These are phyloP conservation scores for Platalea minor DNA, from an alignment of 2,797 vertebrate genomes.

Conservation along the genomic window DNA sequence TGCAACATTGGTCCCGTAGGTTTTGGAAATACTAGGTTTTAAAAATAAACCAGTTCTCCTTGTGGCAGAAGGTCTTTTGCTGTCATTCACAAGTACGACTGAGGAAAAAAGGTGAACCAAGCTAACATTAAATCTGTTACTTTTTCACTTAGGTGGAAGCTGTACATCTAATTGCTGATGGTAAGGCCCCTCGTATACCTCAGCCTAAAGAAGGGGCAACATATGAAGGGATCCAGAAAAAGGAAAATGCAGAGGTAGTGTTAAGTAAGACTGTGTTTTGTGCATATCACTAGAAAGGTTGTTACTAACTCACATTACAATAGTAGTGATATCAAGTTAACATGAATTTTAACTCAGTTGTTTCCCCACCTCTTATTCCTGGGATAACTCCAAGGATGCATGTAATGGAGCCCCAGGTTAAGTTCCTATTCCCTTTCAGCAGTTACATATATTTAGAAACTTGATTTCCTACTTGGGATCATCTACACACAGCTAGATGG, in stretches of 20 bases:
- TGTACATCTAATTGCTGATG: slow-evolving; percentile 93
- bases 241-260: slow-evolving; percentile 88
- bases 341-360: background rate
- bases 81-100: background rate
- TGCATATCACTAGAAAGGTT: background rate
- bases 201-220: slow-evolving; percentile 90
- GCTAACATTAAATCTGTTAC: background rate
- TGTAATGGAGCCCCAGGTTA: background rate
- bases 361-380: background rate
- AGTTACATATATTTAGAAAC: background rate
- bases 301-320: background rate
- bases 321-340: background rate
- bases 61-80: background rate
- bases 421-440: background rate
- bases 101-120: background rate
- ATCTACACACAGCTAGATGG: background rate
- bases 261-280: background rate
- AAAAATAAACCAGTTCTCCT: background rate
- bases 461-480: background rate
- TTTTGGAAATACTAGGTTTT: background rate
- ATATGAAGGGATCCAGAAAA: slow-evolving; percentile 96
- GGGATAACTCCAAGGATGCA: background rate
- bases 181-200: slow-evolving; percentile 84
- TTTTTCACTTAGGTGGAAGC: slow-evolving; percentile 85
- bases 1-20: background rate